Conservation (phyloP, 2,797 vertebrate genomes). For the Premnoplex brunnescens region DNA sequence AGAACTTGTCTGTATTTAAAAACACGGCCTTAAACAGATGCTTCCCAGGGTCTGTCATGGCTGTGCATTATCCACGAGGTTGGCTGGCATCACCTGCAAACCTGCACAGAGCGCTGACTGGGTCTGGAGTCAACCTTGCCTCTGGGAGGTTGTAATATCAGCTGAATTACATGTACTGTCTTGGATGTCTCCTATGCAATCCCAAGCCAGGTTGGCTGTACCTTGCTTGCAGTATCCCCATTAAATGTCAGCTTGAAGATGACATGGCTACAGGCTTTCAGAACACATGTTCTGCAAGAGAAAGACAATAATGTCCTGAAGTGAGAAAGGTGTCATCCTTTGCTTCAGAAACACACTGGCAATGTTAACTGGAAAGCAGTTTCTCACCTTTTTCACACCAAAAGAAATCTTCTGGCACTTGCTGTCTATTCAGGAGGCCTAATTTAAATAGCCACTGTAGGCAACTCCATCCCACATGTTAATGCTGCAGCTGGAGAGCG, state of each 20-base stretch:
- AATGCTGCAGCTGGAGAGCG: neutral
- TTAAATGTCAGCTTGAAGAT: conserved; percentile 1
- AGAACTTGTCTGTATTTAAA: neutral
- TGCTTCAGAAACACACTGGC: neutral
- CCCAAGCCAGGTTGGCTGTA: neutral
- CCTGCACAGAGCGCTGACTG: neutral
- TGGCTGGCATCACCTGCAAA: neutral
- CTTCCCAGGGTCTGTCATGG: neutral
- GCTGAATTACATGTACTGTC: neutral
- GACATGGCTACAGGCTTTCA: neutral
- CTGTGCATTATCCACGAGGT: neutral
- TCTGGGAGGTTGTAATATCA: neutral
- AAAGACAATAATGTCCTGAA: conserved; percentile 33
- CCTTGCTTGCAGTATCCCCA: neutral
- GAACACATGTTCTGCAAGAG: conserved; percentile 27
- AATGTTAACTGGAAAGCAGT: neutral
- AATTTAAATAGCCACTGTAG: conserved; percentile 33
- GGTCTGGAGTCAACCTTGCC: neutral
- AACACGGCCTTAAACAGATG: neutral
- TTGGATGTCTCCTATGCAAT: neutral
- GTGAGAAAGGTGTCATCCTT: conserved; percentile 1
- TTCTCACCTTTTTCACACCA: neutral
- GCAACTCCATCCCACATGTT: neutral
- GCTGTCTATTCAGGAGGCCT: neutral
- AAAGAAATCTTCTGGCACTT: neutral